Conservation (phyloP, 2,797 vertebrate species). For the Aphelocoma californica region DNA sequence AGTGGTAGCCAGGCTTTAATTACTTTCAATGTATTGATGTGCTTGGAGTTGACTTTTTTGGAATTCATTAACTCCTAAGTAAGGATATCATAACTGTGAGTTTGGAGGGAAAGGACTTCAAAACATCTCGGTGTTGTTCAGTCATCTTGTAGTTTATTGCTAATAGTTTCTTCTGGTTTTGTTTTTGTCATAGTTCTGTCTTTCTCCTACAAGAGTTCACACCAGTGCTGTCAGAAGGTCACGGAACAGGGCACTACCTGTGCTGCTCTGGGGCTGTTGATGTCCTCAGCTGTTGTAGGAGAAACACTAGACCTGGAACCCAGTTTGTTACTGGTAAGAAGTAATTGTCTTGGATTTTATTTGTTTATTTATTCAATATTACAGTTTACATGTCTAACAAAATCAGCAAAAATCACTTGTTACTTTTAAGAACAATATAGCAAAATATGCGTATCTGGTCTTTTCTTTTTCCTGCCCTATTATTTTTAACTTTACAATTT, state of each 20-base stretch:
- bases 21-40: not conserved
- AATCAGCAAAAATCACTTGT: not conserved
- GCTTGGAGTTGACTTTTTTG: not conserved
- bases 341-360: not conserved
- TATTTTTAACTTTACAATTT: not conserved
- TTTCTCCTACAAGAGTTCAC: not conserved
- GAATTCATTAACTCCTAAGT: not conserved
- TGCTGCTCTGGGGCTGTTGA: conserved; percentile 62
- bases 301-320: conserved; percentile 62
- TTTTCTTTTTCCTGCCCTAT: too few relatives aligned
- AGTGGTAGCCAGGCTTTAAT: not conserved
- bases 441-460: not conserved
- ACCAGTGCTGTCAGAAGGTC: not conserved
- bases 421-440: not conserved
- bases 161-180: not conserved
- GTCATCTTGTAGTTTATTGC: not conserved
- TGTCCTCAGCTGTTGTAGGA: conserved; percentile 61
- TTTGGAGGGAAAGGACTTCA: not conserved
- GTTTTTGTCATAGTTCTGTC: not conserved
- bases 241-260: not conserved
- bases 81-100: not conserved
- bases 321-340: conserved; percentile 60
- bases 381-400: not conserved
- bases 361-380: not conserved
- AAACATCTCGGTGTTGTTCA: not conserved